Evolutionary conservation across 2,113 vertebrate genomes (phyloP).

Genomic region (Phaetusa simplex): DNA sequence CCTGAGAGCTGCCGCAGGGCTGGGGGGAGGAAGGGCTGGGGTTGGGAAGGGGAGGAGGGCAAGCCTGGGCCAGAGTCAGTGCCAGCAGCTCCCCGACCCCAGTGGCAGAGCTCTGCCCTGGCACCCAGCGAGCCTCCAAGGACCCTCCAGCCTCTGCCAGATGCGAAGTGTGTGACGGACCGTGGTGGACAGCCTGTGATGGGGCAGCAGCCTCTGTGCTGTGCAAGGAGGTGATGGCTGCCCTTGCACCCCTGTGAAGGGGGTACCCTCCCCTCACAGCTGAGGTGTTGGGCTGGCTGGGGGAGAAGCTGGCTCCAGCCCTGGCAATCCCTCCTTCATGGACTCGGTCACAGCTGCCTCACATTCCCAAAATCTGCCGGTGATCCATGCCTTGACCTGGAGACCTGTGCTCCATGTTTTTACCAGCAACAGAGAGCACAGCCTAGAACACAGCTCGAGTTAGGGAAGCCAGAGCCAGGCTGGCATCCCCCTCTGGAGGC

Average conservation of each 20-base stretch:
- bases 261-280: not conserved
- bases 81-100: not conserved
- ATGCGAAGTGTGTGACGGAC: rapidly evolving
- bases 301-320: not conserved
- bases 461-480: not conserved
- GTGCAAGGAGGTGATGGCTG: not conserved
- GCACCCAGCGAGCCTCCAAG: not conserved
- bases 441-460: not conserved
- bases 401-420: not conserved
- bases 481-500: constrained; percentile 13
- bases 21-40: not conserved
- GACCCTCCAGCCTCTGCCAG: not conserved
- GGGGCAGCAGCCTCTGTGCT: not conserved
- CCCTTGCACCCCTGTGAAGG: no score
- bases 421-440: not conserved
- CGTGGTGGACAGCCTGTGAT: not conserved
- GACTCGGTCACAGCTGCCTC: not conserved
- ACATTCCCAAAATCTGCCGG: not conserved
- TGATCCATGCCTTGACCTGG: not conserved
- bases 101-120: not conserved
- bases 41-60: not conserved
- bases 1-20: not conserved
- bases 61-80: not conserved
- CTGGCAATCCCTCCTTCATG: not conserved
- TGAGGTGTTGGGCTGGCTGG: not conserved